Percentiles rank a stretch among this genome's conserved stretches.
Conservation (phyloP, 2,888 invertebrate species). For the Hofmannophila pseudospretella region DNA sequence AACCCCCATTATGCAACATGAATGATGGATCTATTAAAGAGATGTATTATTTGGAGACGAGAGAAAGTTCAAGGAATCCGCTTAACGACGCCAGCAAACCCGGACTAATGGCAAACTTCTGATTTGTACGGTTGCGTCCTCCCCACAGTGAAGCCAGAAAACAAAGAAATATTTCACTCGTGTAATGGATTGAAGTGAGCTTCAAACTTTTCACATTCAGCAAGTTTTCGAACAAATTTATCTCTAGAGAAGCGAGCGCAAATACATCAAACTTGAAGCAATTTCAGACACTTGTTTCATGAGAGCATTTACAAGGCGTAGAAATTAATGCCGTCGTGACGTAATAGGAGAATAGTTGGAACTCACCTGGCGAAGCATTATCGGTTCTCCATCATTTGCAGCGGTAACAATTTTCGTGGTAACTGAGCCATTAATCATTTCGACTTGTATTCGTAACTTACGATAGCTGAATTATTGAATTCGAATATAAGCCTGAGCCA, state of each 20-base stretch:
- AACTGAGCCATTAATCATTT: conserved; percentile 12
- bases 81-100: conserved; percentile 19
- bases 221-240: conserved; percentile 75
- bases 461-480: conserved; percentile 13
- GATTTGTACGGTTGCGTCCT: conserved; percentile 59
- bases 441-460: conserved; percentile 9
- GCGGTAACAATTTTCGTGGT: conserved; percentile 6
- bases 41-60: conserved; percentile 21
- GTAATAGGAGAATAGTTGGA: neutral
- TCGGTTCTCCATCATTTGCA: conserved; percentile 3
- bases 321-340: conserved; percentile 35
- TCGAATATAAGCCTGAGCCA: conserved; percentile 8
- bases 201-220: conserved; percentile 76
- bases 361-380: conserved; percentile 1
- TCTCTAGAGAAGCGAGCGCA: conserved; percentile 67
- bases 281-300: conserved; percentile 72
- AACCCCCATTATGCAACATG: conserved; percentile 27
- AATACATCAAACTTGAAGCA: conserved; percentile 74
- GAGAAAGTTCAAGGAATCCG: conserved; percentile 14
- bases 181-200: conserved; percentile 77
- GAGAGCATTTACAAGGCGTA: conserved; percentile 54
- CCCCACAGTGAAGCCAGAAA: conserved; percentile 58
- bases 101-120: conserved; percentile 52
- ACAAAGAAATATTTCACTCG: conserved; percentile 77
- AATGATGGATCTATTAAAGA: conserved; percentile 33